These are phyloP conservation scores for Schizaphis graminum DNA, from an alignment of 2,888 invertebrate genomes.

Conservation along the genomic window DNA sequence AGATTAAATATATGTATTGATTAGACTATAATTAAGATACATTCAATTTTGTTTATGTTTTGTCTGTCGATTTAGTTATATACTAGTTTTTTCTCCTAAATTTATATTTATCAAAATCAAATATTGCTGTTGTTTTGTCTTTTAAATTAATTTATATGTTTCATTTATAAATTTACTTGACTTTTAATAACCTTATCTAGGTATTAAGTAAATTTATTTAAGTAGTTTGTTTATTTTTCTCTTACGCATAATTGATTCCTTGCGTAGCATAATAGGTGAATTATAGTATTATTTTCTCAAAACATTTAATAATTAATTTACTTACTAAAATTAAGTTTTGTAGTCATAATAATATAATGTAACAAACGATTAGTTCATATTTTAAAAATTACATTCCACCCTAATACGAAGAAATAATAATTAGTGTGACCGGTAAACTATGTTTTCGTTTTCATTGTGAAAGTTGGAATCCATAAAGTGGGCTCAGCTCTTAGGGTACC, in stretches of 20 bases:
- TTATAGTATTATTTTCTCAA: background rate
- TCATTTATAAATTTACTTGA: background rate
- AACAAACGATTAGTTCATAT: background rate
- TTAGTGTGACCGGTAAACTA: background rate
- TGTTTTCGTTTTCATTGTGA: conserved; percentile 26
- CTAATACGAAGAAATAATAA: conserved; percentile 42
- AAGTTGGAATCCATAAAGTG: conserved; percentile 16
- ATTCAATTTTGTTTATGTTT: background rate
- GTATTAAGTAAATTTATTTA: background rate
- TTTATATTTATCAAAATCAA: background rate
- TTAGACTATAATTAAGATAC: background rate
- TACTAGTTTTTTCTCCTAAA: background rate
- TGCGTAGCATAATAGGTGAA: background rate
- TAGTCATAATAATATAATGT: background rate
- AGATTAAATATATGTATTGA: background rate
- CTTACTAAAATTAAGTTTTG: background rate
- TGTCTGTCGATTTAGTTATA: background rate
- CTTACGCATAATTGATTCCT: background rate
- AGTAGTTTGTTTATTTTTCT: background rate
- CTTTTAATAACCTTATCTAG: background rate
- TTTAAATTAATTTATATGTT: background rate
- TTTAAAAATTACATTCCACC: background rate
- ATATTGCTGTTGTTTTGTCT: background rate
- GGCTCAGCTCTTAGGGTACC: conserved; percentile 30
- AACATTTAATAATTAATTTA: background rate